phyloP scores from a whole-genome alignment of 2,113 vertebrate species.

The Gallinago media region DNA sequence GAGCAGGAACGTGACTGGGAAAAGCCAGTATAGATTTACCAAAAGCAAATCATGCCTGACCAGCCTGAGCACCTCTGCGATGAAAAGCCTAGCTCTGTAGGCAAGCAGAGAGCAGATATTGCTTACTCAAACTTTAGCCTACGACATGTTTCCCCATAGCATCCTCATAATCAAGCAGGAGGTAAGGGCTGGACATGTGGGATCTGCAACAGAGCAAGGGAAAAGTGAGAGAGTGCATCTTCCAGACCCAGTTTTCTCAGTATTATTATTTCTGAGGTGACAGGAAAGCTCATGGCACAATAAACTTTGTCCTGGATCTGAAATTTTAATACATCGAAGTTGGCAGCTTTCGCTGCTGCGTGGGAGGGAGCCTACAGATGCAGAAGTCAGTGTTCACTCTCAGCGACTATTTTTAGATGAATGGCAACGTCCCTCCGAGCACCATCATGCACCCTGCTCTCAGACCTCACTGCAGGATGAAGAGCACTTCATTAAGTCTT shows the following conservation, averaged over 20 bases:
- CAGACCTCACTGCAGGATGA: background rate
- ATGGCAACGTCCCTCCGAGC: background rate
- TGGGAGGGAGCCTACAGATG: background rate
- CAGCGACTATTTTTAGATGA: slow-evolving; percentile 9
- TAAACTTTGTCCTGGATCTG: background rate
- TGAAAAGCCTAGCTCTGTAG: background rate
- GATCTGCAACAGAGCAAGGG: background rate
- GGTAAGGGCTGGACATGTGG: background rate
- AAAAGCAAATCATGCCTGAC: background rate
- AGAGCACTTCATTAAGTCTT: background rate
- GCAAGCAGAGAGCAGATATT: background rate
- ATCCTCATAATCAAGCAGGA: background rate
- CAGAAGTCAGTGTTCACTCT: background rate
- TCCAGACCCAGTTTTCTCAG: background rate
- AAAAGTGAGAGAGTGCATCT: background rate
- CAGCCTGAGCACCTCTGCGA: background rate
- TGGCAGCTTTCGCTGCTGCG: background rate
- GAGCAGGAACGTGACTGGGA: background rate
- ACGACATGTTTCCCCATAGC: background rate
- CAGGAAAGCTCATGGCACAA: background rate
- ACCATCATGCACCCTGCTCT: background rate
- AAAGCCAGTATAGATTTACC: background rate
- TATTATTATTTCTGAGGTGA: background rate
- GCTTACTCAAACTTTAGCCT: background rate
- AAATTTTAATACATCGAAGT: background rate